Base-by-base conservation (phyloP, 2,888 invertebrate genomes). In the Perizoma flavofasciatum region DNA sequence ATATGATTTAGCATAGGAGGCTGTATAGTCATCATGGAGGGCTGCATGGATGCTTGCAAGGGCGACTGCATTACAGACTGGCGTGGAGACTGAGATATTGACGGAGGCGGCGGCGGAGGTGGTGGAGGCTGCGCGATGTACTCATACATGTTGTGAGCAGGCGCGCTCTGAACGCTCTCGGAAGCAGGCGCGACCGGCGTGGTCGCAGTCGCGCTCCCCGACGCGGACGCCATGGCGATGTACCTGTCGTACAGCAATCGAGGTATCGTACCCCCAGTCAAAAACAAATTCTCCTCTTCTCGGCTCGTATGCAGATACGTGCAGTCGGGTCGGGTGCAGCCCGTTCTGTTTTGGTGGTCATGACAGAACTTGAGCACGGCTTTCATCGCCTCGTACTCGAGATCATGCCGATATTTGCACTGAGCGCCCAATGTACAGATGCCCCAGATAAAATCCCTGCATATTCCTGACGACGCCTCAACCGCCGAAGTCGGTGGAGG, bases 401-500 rank as follows among this genome's bases (percentile, higher is more conserved):
- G 68, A 35, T 84, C 83, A 55, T 89, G 89, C 0, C 81, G 73
- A 64, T 78, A 87, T 67, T 59, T 86, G 65, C 90, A 91, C 50
- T 80, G 79, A 0, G 75, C 44, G 8, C 79, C 78, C 71, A 86
- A 88, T 1, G 68, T 70, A 54, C 90, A 91, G 5, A 79, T 85
- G 3, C 89, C 91, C 89, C 89, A 88, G 4, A 88, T 75, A 61
- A 75, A 89, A 58, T 88, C 80, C 3, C 87, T 74, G 61, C 90
- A 91, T 52, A 83, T 77, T 51, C 77, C 59, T 44, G 46, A 53
- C 22, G 22, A 22, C 6, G 46, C 11, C 6, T 70, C 67, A 52
- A 68, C 56, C 57, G 48, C 8, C 8, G 52, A 49, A 5, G 69
- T 71, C 5, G 67, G 55, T 11, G 71, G 49, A 51, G 69, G 50